Conservation (phyloP, 2,113 vertebrate species). For the Laticauda colubrina region DNA sequence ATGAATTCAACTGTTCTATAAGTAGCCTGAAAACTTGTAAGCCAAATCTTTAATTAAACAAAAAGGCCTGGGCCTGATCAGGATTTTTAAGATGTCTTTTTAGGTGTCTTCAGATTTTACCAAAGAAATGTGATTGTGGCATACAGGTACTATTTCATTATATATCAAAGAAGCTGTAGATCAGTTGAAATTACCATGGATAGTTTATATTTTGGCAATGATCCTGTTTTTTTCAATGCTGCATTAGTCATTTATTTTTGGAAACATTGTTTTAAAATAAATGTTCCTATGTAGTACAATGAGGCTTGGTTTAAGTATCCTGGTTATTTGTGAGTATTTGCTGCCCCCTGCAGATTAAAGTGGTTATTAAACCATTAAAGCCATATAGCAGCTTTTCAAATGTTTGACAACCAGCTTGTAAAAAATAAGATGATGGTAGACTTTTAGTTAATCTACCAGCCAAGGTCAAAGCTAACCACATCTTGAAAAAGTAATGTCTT, state of each 20-base stretch:
- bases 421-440: not conserved
- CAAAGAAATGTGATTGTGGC: slow-evolving; percentile 11
- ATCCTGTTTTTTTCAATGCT: not conserved
- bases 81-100: slow-evolving; percentile 29
- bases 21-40: not conserved
- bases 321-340: slow-evolving; percentile 61
- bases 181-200: not conserved
- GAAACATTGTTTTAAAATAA: slow-evolving; percentile 22
- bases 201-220: not conserved
- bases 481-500: not conserved
- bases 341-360: slow-evolving; percentile 73
- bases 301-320: not conserved
- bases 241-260: slow-evolving; percentile 2
- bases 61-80: slow-evolving; percentile 9
- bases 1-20: not conserved
- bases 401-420: not conserved
- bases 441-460: not conserved
- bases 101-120: slow-evolving; percentile 25
- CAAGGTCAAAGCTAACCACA: not conserved
- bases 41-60: slow-evolving; percentile 27
- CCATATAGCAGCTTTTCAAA: not conserved
- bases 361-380: slow-evolving; percentile 23
- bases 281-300: not conserved
- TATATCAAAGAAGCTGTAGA: slow-evolving; percentile 10
- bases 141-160: slow-evolving; percentile 15